These are phyloP conservation scores for Ia io DNA, from an alignment of 2,113 vertebrate genomes.

Conservation along the genomic window DNA sequence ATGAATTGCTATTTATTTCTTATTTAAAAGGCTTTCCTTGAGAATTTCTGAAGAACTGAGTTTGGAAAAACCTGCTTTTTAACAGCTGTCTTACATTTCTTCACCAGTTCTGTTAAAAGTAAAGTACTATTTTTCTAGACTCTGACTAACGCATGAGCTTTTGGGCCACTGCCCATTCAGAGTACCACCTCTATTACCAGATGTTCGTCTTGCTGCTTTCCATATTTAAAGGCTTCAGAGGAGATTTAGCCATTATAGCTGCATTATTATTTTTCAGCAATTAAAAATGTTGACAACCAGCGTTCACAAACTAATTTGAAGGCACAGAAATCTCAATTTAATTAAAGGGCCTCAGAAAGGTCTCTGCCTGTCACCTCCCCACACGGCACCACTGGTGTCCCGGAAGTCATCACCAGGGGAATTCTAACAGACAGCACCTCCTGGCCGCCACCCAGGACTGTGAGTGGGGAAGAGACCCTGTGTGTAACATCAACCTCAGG, in stretches of 20 bases:
- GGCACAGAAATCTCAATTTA: background rate
- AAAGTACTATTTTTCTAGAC: slow-evolving; percentile 49
- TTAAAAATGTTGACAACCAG: background rate
- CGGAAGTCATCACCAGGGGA: background rate
- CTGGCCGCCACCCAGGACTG: slow-evolving; percentile 14
- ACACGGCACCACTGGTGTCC: accelerated
- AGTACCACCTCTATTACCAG: slow-evolving; percentile 15
- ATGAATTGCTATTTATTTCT: background rate
- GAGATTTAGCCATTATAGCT: background rate
- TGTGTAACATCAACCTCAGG: background rate
- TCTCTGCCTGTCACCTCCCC: background rate
- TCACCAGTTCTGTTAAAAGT: slow-evolving; percentile 11
- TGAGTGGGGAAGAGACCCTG: slow-evolving; percentile 40
- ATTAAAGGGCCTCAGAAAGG: background rate
- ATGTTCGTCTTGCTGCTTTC: slow-evolving; percentile 42
- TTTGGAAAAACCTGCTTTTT: background rate
- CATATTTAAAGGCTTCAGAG: slow-evolving; percentile 29
- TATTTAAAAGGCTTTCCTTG: background rate
- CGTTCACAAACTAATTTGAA: background rate
- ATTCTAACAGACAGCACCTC: background rate
- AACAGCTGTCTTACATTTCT: slow-evolving; percentile 33
- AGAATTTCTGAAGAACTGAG: slow-evolving; percentile 34
- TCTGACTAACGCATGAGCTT: slow-evolving; percentile 46
- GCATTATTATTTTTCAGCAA: background rate
- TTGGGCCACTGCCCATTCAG: slow-evolving; percentile 16